Evolutionary conservation across 2,113 vertebrate species (phyloP).

Genomic region (Lipophrys pholis): DNA sequence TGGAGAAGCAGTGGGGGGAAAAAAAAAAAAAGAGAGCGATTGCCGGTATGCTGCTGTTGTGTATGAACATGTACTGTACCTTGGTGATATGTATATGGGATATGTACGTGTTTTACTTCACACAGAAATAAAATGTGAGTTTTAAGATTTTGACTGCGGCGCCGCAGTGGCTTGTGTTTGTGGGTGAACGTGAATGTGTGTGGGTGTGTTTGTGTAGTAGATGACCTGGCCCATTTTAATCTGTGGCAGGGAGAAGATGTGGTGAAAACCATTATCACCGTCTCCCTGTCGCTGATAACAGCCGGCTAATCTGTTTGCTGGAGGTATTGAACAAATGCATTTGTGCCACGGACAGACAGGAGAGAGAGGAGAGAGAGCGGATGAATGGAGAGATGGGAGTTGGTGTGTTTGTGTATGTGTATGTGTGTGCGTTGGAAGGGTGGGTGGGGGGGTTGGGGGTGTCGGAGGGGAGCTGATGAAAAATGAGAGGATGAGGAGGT

Average conservation of each 20-base stretch:
- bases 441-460: constrained; percentile 37
- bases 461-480: constrained; percentile 70
- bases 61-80: constrained; percentile 6
- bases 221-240: constrained; percentile 89
- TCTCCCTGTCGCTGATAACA: constrained; percentile 93
- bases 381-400: constrained; percentile 61
- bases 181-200: constrained; percentile 35
- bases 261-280: constrained; percentile 97
- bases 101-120: neutral
- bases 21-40: constrained; percentile 75
- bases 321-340: constrained; percentile 94
- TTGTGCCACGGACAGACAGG: constrained; percentile 83
- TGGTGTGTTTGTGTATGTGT: constrained; percentile 11
- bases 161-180: constrained; percentile 10
- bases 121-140: constrained; percentile 1
- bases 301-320: constrained; percentile 95
- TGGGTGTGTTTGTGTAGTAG: constrained; percentile 54
- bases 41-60: constrained; percentile 81
- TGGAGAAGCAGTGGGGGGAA: constrained; percentile 72
- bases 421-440: constrained; percentile 22
- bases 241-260: constrained; percentile 93
- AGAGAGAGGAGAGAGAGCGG: constrained; percentile 57
- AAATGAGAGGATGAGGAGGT: constrained; percentile 80
- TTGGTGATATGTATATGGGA: neutral
- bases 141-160: neutral